These are phyloP conservation scores for Sthenelais limicola DNA, from an alignment of 2,888 invertebrate species.

Conservation along the genomic window DNA sequence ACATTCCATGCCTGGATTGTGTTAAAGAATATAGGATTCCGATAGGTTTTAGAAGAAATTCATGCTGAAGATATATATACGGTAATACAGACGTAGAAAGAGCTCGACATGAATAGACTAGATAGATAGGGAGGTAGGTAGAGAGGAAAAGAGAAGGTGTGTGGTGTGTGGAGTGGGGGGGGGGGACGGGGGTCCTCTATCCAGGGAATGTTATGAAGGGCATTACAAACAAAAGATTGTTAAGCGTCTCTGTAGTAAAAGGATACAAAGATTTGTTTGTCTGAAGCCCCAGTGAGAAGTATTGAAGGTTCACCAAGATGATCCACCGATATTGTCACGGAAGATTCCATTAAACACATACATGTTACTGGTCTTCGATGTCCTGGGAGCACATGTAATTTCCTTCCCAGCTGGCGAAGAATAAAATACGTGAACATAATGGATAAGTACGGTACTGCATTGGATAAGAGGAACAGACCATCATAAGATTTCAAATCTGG, in stretches of 20 bases:
- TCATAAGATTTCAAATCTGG: background rate
- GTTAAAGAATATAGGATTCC: conserved; percentile 6
- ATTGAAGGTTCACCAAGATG: conserved; percentile 46
- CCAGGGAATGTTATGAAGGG: no score
- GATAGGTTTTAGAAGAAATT: no score
- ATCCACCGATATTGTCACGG: conserved; percentile 47
- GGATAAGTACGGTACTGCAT: no score
- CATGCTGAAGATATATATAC: no score
- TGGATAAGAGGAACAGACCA: background rate
- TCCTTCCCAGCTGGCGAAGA: conserved; percentile 54
- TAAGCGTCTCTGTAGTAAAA: background rate
- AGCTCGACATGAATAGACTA: no score
- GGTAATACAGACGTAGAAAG: no score
- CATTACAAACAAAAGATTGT: background rate
- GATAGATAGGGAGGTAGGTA: no score
- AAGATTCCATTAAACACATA: conserved; percentile 51
- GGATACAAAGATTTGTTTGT: conserved; percentile 64
- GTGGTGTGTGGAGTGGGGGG: no score
- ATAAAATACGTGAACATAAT: no score
- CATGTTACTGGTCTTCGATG: conserved; percentile 64
- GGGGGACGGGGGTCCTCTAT: no score
- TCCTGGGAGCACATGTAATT: conserved; percentile 58
- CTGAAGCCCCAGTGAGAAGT: conserved; percentile 65
- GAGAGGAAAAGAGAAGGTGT: no score
- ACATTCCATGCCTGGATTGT: conserved; percentile 62